Evolutionary conservation across 2,888 invertebrate species (phyloP), one percentile per base, ranked within the genome.

Genomic region (Notocelia uddmanniana): DNA sequence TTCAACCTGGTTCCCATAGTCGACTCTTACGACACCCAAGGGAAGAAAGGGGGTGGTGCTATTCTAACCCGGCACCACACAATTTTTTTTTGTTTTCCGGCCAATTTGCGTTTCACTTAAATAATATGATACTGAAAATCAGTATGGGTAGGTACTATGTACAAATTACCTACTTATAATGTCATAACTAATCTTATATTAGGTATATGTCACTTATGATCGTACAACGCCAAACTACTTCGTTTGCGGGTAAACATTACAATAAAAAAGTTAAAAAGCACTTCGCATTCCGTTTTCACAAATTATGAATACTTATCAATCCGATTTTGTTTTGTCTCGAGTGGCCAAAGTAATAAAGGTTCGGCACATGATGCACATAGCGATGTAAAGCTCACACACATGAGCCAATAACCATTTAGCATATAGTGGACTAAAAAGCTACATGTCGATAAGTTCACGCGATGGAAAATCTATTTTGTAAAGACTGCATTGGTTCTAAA

Each of bases 321-420:
- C 34, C 50, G 34, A 21, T 50, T 34, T 52, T 63, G 63, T 63
- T 63, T 50, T 63, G 63, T 63, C 63, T 63, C 18, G 34, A 26
- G 13, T 48, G 23, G 45, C n/a, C 45, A 62, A 62, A 50, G 34
- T 37, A 52, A 52, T 63, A 52, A 63, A 63, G 34, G 34, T 52
- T 52, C 52, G 34, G 50, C 50, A 34, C 52, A 52, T 52, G 63
- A 52, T 19, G 63, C 31, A 34, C 34, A 63, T 63, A 34, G 21
- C 34, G 15, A 45, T 9, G 31, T n/a, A 55, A 26, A n/a, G 10
- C 10, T 2, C 13, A 15, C 3, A 9, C 2, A 19, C 19, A 18
- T 19, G 48, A 26, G 26, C 48, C 62, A 62, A 62, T 62, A 52
- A n/a, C 52, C 34, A 34, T 34, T 63, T 19, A 52, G 11, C 34